Percentiles rank a stretch among this genome's conserved stretches.
Evolutionary conservation across 2,888 invertebrate species (phyloP).

Genomic region (Lepidocyrtoides sp.): DNA sequence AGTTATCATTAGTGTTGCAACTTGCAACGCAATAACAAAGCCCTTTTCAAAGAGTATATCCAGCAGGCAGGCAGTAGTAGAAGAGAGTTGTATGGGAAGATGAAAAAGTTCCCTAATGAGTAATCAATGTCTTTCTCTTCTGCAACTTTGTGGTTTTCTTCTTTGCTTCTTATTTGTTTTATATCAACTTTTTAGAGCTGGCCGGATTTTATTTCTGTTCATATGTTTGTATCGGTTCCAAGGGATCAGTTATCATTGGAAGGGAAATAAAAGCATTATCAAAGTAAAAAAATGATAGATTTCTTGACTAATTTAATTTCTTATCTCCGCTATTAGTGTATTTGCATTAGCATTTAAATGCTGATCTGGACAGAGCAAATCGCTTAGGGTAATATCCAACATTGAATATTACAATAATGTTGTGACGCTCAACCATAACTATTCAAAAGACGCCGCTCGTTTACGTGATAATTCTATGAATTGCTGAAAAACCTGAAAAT

Average conservation of each 20-base stretch:
- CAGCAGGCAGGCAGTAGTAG: no score
- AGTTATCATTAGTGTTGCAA: no score
- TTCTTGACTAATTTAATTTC: neutral
- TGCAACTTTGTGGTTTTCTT: constrained; percentile 51
- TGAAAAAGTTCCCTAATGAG: constrained; percentile 77
- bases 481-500: neutral
- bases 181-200: neutral
- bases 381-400: no score
- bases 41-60: no score
- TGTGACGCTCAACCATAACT: neutral
- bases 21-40: neutral
- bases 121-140: constrained; percentile 73
- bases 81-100: neutral
- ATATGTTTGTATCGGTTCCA: neutral
- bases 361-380: no score
- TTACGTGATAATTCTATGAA: no score
- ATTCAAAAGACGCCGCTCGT: no score
- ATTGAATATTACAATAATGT: no score
- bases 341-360: no score
- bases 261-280: neutral
- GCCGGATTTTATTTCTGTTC: neutral
- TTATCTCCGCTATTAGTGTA: neutral
- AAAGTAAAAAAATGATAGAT: neutral
- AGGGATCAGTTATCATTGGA: constrained; percentile 8
- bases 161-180: neutral